Percentiles rank a stretch among this genome's conserved stretches.
phyloP scores from a whole-genome alignment of 2,888 invertebrate species.

The Hermodice carunculata region DNA sequence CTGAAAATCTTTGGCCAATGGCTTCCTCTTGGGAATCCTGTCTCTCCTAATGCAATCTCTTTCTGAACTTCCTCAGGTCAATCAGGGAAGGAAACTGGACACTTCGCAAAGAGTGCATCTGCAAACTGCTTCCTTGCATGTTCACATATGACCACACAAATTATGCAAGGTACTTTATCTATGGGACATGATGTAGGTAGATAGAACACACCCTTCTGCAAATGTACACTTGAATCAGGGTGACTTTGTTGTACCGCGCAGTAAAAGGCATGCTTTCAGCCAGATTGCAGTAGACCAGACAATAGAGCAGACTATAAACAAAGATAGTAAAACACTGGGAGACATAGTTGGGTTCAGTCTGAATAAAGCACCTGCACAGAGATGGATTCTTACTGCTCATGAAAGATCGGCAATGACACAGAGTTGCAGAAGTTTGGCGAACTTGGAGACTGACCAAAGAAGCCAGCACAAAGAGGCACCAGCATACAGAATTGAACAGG shows the following conservation, averaged over 20 bases:
- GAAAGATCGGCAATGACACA: background rate
- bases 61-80: conserved; percentile 16
- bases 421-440: background rate
- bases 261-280: background rate
- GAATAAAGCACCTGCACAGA: no score
- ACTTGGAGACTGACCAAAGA: no score
- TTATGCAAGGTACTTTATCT: background rate
- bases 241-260: background rate
- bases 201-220: background rate
- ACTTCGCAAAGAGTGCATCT: background rate
- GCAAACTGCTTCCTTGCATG: background rate
- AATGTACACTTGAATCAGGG: background rate
- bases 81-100: background rate
- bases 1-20: no score
- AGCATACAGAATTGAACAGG: background rate
- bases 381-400: background rate
- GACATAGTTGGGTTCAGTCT: no score
- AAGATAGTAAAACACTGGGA: conserved; percentile 2
- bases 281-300: conserved; percentile 9
- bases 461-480: background rate
- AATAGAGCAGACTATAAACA: conserved; percentile 11
- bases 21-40: no score
- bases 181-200: background rate
- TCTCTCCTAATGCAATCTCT: no score
- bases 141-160: background rate